Evolutionary conservation across 2,113 vertebrate species (phyloP).

Genomic region (Morone saxatilis): DNA sequence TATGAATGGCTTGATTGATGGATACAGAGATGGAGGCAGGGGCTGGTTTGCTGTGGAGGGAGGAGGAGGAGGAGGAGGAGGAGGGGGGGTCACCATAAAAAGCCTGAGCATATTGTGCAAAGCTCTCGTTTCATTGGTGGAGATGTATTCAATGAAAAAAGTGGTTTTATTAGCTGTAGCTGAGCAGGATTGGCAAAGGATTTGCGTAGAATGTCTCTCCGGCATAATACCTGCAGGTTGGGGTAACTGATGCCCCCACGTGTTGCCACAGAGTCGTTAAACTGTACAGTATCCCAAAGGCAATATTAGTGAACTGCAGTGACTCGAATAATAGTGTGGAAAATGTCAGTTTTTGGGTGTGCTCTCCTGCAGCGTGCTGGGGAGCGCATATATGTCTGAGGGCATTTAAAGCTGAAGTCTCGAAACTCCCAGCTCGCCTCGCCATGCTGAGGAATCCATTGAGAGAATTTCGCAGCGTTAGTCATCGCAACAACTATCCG

Average conservation of each 20-base stretch:
- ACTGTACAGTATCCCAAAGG: constrained; percentile 23
- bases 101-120: constrained; percentile 41
- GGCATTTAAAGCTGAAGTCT: constrained; percentile 50
- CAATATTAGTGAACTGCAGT: constrained; percentile 47
- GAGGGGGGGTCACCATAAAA: constrained; percentile 49
- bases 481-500: constrained; percentile 81
- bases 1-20: constrained; percentile 74
- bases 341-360: constrained; percentile 36
- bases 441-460: constrained; percentile 63
- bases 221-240: constrained; percentile 15
- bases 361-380: constrained; percentile 27
- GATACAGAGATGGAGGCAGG: constrained; percentile 47
- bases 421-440: constrained; percentile 49
- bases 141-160: constrained; percentile 44
- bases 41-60: constrained; percentile 31
- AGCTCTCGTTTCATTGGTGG: constrained; percentile 59
- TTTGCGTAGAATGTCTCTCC: not conserved
- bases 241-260: constrained; percentile 53
- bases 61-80: constrained; percentile 37
- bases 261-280: constrained; percentile 54
- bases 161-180: constrained; percentile 58
- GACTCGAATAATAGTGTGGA: constrained; percentile 26
- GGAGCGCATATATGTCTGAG: constrained; percentile 1
- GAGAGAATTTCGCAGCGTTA: constrained; percentile 84
- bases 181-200: constrained; percentile 40